Base-by-base conservation (phyloP, 2,113 vertebrate genomes). In the Callorhinus ursinus region DNA sequence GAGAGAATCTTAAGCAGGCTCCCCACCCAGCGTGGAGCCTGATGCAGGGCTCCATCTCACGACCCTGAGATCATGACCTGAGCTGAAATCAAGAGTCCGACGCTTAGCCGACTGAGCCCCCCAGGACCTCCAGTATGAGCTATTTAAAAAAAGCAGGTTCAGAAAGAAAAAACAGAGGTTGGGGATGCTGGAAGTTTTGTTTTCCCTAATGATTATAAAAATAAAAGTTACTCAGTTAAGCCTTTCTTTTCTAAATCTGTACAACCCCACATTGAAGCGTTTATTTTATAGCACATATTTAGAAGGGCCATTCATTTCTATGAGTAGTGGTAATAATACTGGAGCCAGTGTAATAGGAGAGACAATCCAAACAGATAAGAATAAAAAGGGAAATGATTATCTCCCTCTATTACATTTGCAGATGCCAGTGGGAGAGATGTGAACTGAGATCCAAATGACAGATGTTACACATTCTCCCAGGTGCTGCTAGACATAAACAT, bases 151-250 rank as follows among this genome's bases (percentile, higher is more conserved):
- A 49, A 42, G 8, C 16, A 53, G 61, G n/a, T 46, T 46, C 22
- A 28, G 74, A 39, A 76, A 72, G 59, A 65, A 93, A 82, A 88
- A 39, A 36, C 67, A 21, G 53, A 4, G 12, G 11, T 9, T 57
- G 19, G 10, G 21, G 15, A 21, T 71, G 51, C 57, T 79, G 10
- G 24, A 9, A 36, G 46, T 49, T 71, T 67, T 57, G 22, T 87
- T 83, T 88, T 51, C 28, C 53, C 49, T 59, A 67, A 39, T 39
- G 82, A 83, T 9, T 26, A 14, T 57, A 31, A 33, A 67, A 96
- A 96, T 92, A 95, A 96, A 95, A 55, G 33, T 76, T 46, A 65
- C 57, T 84, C 7, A 26, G n/a, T 83, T 59, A 69, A 84, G n/a
- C 22, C 51, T 93, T 90, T 94, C 91, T 95, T 9, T 67, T 63